Percentiles rank a stretch among this genome's conserved stretches.
Conservation (phyloP, 2,113 vertebrate species). For the Cyprinodon variegatus region DNA sequence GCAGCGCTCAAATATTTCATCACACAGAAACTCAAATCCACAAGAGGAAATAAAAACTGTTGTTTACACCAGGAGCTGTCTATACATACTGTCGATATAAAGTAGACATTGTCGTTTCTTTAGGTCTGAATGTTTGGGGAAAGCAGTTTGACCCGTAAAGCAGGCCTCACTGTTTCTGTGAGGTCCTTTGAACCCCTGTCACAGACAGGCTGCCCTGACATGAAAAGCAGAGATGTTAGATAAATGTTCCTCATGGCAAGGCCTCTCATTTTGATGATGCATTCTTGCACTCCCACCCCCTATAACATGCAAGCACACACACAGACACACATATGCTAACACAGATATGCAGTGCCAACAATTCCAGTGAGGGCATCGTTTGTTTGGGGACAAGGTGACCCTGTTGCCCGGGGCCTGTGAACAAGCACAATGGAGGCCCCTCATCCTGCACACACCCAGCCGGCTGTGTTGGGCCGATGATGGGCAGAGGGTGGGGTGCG, state of each 20-base stretch:
- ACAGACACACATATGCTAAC: conserved; percentile 42
- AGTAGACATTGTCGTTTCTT: conserved; percentile 49
- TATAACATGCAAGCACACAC: conserved; percentile 35
- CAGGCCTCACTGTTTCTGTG: conserved; percentile 46
- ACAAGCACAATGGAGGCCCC: conserved; percentile 81
- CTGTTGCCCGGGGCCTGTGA: conserved; percentile 81
- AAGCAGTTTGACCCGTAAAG: conserved; percentile 65
- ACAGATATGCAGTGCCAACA: conserved; percentile 67
- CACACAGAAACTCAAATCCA: conserved; percentile 11
- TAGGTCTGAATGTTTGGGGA: conserved; percentile 52
- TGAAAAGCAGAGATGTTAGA: conserved; percentile 80
- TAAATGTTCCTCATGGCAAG: conserved; percentile 77
- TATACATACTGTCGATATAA: conserved; percentile 15
- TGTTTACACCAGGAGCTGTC: not conserved
- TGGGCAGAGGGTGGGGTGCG: conserved; percentile 53
- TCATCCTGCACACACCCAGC: conserved; percentile 77
- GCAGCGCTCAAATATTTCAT: conserved; percentile 15
- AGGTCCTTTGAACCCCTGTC: conserved; percentile 66
- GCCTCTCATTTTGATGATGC: conserved; percentile 71
- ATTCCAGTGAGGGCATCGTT: conserved; percentile 75
- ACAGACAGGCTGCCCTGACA: conserved; percentile 66
- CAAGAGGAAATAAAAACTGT: conserved; percentile 1
- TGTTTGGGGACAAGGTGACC: conserved; percentile 83
- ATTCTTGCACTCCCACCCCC: conserved; percentile 67
- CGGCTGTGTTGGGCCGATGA: conserved; percentile 64